Evolutionary conservation across 1,140 invertebrate genomes (phyloP).

Genomic region (Anastrepha ludens): DNA sequence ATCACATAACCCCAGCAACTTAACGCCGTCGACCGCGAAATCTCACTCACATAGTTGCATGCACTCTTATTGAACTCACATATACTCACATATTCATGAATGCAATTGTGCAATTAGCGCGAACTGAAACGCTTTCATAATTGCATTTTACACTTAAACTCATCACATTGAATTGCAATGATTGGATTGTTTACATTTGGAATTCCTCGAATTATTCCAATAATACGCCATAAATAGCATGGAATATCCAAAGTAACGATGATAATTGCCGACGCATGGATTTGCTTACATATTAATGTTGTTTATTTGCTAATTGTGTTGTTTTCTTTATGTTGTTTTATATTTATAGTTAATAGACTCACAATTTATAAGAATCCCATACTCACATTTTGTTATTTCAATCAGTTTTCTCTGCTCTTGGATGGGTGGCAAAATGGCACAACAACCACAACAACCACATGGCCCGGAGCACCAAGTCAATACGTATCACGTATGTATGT

Average conservation of each 20-base stretch:
- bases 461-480: no score
- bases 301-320: background rate
- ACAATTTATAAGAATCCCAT: background rate
- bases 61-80: background rate
- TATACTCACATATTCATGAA: background rate
- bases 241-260: constrained; percentile 8
- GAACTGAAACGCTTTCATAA: background rate
- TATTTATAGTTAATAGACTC: background rate
- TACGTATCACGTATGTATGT: no score
- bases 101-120: background rate
- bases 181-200: background rate
- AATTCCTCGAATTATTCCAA: background rate
- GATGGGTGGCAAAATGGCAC: background rate
- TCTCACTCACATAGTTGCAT: no score
- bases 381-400: background rate
- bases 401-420: background rate
- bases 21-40: no score
- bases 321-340: background rate
- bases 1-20: no score
- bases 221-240: background rate
- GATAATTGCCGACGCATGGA: background rate
- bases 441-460: background rate
- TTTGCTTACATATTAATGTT: background rate
- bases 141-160: constrained; percentile 26
- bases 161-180: background rate